Base-by-base conservation (phyloP, 2,113 vertebrate genomes). In the Lampris incognitus region DNA sequence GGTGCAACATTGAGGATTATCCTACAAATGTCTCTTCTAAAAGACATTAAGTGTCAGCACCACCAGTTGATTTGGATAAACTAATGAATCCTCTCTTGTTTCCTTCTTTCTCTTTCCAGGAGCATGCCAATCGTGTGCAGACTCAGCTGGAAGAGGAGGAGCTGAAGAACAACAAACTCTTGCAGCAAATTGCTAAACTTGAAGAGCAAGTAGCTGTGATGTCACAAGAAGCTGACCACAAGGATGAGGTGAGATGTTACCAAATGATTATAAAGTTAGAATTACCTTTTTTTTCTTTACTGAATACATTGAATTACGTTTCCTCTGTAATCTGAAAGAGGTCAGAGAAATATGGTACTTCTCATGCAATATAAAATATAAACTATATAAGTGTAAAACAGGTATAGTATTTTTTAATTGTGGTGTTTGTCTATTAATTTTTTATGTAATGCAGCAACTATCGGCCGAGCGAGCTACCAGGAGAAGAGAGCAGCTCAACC, bases 121-220 rank as follows among this genome's bases (percentile, higher is more conserved):
- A 97, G 13, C 96, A 98, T 73, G 83, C 94, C 55, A 94, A 85
- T 79, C 49, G 58, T 65, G 89, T 96, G 67, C 97, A 97, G 90
- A 86, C 85, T 7, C 96, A 94, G 85, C 63, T 98, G 59, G 96
- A 96, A 67, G 96, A 97, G 55, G 96, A 96, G 68, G 96, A 98
- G 85, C 90, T 94, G 63, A 96, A 95, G 80, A 96, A 94, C 85
- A 83, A 95, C 57, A 99, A 95, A 80, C 92, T 98, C 39, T 81
- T 96, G 85, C 96, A 97, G 86, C 94, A 96, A 56, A 91, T 97
- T 48, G 91, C 93, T 79, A 99, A 94, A 82, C 87, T 98, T 48
- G 97, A 97, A 24, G 96, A 97, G 90, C 96, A 96, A 77, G 93
- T 96, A 51, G 38, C 90, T 40, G 86, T 94, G 60, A 81, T 94